phyloP scores from a whole-genome alignment of 2,113 vertebrate species.

The Sterna hirundo region DNA sequence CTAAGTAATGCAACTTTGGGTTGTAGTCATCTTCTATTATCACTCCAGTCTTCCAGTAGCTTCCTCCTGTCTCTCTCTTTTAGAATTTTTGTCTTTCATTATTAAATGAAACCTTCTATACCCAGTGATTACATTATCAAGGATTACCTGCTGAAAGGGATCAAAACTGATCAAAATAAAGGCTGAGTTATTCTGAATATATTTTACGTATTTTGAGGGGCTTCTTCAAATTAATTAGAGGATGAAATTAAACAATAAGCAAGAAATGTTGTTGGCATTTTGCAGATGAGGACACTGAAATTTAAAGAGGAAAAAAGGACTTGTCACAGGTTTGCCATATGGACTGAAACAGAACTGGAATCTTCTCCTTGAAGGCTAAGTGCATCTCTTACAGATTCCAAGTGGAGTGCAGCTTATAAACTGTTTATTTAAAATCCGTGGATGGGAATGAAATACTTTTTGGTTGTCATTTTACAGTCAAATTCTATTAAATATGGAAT shows the following conservation, averaged over 20 bases:
- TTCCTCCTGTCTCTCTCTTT: slow-evolving; percentile 19
- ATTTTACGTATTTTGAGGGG: background rate
- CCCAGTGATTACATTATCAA: slow-evolving; percentile 33
- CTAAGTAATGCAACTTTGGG: slow-evolving; percentile 47
- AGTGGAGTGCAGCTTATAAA: background rate
- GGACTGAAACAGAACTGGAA: background rate
- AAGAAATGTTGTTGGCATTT: background rate
- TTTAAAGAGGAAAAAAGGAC: background rate
- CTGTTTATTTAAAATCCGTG: slow-evolving; percentile 26
- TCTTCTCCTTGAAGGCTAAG: background rate
- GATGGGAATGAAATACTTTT: slow-evolving; percentile 4
- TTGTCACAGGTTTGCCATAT: background rate
- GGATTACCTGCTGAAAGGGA: slow-evolving; percentile 45
- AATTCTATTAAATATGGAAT: slow-evolving; percentile 44
- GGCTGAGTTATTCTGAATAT: background rate
- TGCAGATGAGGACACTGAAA: background rate
- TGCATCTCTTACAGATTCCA: background rate
- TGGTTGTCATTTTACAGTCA: slow-evolving; percentile 24
- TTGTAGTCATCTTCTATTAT: slow-evolving; percentile 58
- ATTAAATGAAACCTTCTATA: slow-evolving; percentile 21
- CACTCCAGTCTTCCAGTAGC: slow-evolving; percentile 30
- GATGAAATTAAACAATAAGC: slow-evolving; percentile 22
- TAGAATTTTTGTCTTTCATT: slow-evolving; percentile 39
- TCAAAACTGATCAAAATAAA: slow-evolving; percentile 42
- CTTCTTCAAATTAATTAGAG: slow-evolving; percentile 36